A percentile compares a stretch with the other conserved stretches of the same genome.
Conservation (phyloP, 2,113 vertebrate genomes). For the Percina caprodes region DNA sequence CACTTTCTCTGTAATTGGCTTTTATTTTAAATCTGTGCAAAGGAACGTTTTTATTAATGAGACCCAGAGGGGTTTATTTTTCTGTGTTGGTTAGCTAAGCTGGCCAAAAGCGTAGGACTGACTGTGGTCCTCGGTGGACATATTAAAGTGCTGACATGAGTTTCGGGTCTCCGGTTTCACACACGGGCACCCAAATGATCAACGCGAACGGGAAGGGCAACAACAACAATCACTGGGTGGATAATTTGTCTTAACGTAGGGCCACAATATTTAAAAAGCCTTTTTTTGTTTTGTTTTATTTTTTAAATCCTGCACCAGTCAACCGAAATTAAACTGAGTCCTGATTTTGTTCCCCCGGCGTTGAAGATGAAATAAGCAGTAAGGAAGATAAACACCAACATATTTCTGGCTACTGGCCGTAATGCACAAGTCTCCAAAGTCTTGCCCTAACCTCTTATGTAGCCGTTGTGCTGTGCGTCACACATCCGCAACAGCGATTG, state of each 20-base stretch:
- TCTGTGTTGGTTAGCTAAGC: slow-evolving; percentile 1
- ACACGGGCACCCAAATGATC: not conserved
- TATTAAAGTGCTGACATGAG: not conserved
- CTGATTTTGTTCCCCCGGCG: not conserved
- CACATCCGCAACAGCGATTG: too few species aligned
- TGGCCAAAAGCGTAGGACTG: slow-evolving; percentile 27
- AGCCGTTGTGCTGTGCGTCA: too few species aligned
- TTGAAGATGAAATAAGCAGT: not conserved
- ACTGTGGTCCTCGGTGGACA: slow-evolving; percentile 2
- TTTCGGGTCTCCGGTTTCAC: not conserved
- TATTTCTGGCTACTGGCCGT: not conserved
- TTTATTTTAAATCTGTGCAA: not conserved
- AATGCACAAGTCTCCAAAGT: too few species aligned
- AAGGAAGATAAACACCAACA: not conserved
- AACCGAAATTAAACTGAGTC: not conserved
- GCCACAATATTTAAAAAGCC: not conserved
- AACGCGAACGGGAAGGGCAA: not conserved
- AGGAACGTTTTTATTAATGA: not conserved
- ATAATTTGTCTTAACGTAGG: too few species aligned
- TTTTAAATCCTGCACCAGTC: not conserved
- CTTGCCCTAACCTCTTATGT: not conserved
- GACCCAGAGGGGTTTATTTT: slow-evolving; percentile 40
- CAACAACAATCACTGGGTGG: too few species aligned
- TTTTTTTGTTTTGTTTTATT: not conserved
- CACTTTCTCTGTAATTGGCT: not conserved